A percentile compares a stretch with the other conserved stretches of the same genome.
Conservation (phyloP, 2,113 vertebrate species). For the Calidris pygmaea region DNA sequence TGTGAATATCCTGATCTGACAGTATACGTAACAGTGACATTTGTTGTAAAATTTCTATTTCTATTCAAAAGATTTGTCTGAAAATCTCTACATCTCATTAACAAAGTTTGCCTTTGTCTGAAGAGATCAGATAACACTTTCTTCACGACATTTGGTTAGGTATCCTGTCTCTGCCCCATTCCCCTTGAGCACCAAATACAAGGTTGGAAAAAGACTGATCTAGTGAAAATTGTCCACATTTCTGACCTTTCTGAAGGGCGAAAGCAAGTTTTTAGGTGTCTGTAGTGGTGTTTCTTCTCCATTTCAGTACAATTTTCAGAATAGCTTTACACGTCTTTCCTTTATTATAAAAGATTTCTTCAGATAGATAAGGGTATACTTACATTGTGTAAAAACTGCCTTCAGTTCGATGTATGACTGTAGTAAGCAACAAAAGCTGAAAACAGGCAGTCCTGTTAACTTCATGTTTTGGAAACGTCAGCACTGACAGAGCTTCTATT, state of each 20-base stretch:
- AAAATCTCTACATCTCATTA: background rate
- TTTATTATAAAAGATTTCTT: background rate
- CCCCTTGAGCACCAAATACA: background rate
- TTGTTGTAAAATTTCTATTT: background rate
- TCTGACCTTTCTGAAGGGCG: background rate
- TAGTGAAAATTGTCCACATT: fast-evolving
- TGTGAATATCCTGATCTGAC: background rate
- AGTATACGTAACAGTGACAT: background rate
- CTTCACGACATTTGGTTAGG: background rate
- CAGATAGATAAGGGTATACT: background rate
- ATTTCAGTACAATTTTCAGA: background rate
- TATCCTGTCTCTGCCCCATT: background rate
- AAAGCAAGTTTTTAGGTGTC: background rate
- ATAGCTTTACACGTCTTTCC: background rate
- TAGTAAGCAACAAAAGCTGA: background rate
- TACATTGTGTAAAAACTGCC: background rate
- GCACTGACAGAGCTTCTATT: background rate
- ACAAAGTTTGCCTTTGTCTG: background rate
- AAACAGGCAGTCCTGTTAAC: background rate
- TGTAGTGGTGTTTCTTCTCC: background rate
- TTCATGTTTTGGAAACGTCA: fast-evolving
- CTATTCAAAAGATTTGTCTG: background rate
- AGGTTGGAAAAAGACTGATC: background rate
- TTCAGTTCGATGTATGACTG: background rate
- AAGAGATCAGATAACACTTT: background rate